Evolutionary conservation across 2,797 vertebrate species (phyloP).

Genomic region (Muscicapa striata): DNA sequence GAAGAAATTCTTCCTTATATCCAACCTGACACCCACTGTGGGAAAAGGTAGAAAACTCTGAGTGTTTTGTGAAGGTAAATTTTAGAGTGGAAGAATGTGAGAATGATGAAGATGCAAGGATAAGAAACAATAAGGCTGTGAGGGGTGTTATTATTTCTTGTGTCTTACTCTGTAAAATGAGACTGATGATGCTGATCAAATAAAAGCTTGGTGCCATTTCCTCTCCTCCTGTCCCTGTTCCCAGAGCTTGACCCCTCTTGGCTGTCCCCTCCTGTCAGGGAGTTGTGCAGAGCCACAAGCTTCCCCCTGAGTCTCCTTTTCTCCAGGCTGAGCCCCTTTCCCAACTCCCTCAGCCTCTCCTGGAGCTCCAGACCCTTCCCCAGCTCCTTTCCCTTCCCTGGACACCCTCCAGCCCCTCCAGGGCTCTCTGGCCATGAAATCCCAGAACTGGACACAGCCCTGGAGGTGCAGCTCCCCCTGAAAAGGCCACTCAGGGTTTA

Average conservation of each 20-base stretch:
- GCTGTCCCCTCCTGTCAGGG: background rate
- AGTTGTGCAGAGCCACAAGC: background rate
- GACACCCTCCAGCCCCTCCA: accelerated
- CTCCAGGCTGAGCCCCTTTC: background rate
- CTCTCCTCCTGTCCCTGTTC: background rate
- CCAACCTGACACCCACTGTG: background rate
- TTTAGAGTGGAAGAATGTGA: too few species aligned
- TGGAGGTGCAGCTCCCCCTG: accelerated
- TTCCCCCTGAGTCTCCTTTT: background rate
- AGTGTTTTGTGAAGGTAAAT: too few species aligned
- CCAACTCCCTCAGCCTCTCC: background rate
- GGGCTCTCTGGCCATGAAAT: background rate
- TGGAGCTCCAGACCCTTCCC: background rate
- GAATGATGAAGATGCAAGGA: too few species aligned
- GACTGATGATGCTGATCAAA: too few species aligned
- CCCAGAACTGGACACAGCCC: background rate
- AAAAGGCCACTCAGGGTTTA: background rate
- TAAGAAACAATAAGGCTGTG: too few species aligned
- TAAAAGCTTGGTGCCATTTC: accelerated
- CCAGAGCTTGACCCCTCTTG: accelerated
- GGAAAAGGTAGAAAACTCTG: too few species aligned
- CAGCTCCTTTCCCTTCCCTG: accelerated
- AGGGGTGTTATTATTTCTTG: too few species aligned
- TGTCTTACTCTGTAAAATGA: too few species aligned
- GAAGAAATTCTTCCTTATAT: background rate